These are phyloP conservation scores for Oryzias woworae DNA, from an alignment of 2,113 vertebrate species.

Conservation along the genomic window DNA sequence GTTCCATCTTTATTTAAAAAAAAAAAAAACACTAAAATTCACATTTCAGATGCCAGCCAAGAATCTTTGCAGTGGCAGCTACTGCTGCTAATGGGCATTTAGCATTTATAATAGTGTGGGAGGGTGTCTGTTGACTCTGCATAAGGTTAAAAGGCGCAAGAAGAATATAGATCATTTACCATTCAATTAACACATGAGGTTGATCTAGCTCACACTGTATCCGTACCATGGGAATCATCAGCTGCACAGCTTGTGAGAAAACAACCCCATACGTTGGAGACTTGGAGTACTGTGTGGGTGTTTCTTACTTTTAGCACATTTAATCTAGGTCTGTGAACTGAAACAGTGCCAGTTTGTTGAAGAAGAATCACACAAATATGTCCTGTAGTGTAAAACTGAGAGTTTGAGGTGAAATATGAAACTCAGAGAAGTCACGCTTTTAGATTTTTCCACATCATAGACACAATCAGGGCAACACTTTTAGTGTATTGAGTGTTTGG, in stretches of 20 bases:
- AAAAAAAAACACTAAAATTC: slow-evolving; percentile 36
- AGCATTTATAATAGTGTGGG: slow-evolving; percentile 42
- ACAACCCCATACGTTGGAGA: slow-evolving; percentile 24
- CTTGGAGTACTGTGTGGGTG: slow-evolving; percentile 38
- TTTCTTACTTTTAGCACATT: slow-evolving; percentile 58
- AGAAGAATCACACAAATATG: slow-evolving; percentile 28
- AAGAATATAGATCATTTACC: neutral
- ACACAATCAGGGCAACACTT: slow-evolving; percentile 19
- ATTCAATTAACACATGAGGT: slow-evolving; percentile 38
- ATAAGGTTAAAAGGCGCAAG: neutral
- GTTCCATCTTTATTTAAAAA: slow-evolving; percentile 68
- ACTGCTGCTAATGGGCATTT: slow-evolving; percentile 51
- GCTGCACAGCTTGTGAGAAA: slow-evolving; percentile 39
- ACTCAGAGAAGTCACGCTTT: slow-evolving; percentile 44
- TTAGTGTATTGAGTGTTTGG: slow-evolving; percentile 4
- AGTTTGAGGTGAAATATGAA: slow-evolving; percentile 40
- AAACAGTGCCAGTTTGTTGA: slow-evolving; percentile 1
- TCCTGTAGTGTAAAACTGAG: slow-evolving; percentile 32
- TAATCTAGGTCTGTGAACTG: slow-evolving; percentile 12
- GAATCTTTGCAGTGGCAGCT: slow-evolving; percentile 12
- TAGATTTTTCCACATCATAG: slow-evolving; percentile 9
- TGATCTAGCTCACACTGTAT: slow-evolving; percentile 25
- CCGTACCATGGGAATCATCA: slow-evolving; percentile 28
- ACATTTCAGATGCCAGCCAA: too few relatives aligned
- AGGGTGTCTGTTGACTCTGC: slow-evolving; percentile 8